phyloP scores from a whole-genome alignment of 2,113 vertebrate species.

The Pipa parva region DNA sequence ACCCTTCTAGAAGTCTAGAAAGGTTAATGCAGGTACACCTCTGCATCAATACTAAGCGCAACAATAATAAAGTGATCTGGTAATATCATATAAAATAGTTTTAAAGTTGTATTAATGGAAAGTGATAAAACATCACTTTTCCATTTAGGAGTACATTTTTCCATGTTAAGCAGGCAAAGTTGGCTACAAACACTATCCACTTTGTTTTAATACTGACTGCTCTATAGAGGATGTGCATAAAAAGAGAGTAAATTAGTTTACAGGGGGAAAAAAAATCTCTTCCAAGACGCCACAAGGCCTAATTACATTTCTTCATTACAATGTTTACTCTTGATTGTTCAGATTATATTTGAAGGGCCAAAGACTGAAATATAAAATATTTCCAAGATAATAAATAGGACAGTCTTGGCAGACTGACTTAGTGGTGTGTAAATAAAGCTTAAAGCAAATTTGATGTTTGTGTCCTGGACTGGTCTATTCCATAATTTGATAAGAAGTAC shows the following conservation, averaged over 20 bases:
- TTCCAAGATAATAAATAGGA: constrained; percentile 21
- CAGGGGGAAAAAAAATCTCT: constrained; percentile 3
- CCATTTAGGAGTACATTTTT: constrained; percentile 18
- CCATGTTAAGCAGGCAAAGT: constrained; percentile 19
- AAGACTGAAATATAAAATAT: constrained; percentile 28
- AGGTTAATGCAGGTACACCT: constrained; percentile 24
- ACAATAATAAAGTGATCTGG: constrained; percentile 7
- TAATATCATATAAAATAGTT: constrained; percentile 19
- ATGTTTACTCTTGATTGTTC: constrained; percentile 18
- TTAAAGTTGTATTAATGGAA: constrained; percentile 5
- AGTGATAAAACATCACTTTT: constrained; percentile 16
- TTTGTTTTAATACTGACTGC: constrained; percentile 8
- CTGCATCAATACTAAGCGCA: constrained; percentile 23
- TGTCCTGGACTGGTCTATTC: constrained; percentile 13
- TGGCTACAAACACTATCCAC: background rate
- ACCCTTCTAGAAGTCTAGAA: constrained; percentile 6
- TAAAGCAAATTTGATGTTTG: constrained; percentile 7
- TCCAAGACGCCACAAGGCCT: constrained; percentile 15
- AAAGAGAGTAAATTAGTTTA: constrained; percentile 28
- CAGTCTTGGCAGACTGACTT: constrained; percentile 4
- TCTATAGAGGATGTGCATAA: background rate
- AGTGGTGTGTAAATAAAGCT: constrained; percentile 21
- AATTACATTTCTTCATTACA: constrained; percentile 26
- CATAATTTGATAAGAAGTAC: constrained; percentile 14
- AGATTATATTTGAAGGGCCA: constrained; percentile 27